A percentile compares a stretch with the other conserved stretches of the same genome.
These are phyloP conservation scores for Solenopsis invicta DNA, from an alignment of 1,140 invertebrate genomes.

Conservation along the genomic window DNA sequence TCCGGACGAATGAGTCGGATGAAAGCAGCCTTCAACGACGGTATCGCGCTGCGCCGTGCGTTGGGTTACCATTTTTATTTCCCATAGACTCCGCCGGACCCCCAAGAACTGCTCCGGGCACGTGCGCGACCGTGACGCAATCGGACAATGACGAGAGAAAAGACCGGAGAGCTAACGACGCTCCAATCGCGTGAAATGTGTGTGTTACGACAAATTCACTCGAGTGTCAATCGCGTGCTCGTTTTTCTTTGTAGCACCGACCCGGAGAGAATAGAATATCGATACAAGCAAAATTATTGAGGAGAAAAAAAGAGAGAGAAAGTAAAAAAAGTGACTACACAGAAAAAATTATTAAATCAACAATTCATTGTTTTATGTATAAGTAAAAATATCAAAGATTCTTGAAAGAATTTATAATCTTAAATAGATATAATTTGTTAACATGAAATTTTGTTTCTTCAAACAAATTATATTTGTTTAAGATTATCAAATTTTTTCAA, in stretches of 20 bases:
- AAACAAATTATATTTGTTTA: no score
- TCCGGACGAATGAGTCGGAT: slow-evolving; percentile 50
- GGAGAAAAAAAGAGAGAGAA: neutral
- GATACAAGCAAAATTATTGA: neutral
- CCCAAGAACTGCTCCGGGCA: slow-evolving; percentile 47
- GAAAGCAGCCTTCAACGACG: slow-evolving; percentile 34
- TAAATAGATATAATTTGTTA: no score
- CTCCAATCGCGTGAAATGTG: slow-evolving; percentile 47
- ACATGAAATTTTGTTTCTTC: no score
- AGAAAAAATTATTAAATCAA: no score
- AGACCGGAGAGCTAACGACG: slow-evolving; percentile 36
- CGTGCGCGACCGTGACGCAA: slow-evolving; percentile 56
- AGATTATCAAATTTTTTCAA: no score
- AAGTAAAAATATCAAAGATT: no score
- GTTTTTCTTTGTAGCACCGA: slow-evolving; percentile 1
- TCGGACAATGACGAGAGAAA: slow-evolving; percentile 50
- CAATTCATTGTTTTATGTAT: no score
- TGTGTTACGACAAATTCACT: slow-evolving; percentile 42
- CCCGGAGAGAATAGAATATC: neutral
- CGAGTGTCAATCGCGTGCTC: slow-evolving; percentile 42
- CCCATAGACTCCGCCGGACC: slow-evolving; percentile 8
- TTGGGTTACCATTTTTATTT: slow-evolving; percentile 45
- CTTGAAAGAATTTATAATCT: no score
- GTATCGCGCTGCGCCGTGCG: neutral
- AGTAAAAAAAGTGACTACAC: neutral